Evolutionary conservation across 1,140 invertebrate species (phyloP), one percentile per base, ranked within the genome.

Genomic region (Trachymyrmex cornetzi): DNA sequence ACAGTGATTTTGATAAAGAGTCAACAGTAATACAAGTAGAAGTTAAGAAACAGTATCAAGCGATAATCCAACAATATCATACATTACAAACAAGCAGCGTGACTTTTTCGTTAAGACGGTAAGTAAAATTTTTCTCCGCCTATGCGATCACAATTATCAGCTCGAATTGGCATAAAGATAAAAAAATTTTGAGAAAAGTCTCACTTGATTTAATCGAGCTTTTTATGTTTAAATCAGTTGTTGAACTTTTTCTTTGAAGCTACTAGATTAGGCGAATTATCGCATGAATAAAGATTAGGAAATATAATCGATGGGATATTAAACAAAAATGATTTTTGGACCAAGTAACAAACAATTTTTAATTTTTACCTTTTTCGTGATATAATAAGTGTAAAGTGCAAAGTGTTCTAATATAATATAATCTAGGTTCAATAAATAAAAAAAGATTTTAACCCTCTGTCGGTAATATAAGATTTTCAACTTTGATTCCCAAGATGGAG

Each of bases 1-100:
- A 34, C 61, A 63, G 61, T 77, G 48, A 30, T 75, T 74, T 77
- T 44, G 64, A 61, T 81, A 81, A 86, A 44, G 24, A 75, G 9
- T 4, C 55, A 75, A 11, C 48, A 27, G 44, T 30, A 12, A 24
- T 24, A 14, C 74, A 30, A 44, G 11, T 9, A 53, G 1, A 53
- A 19, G 19, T 19, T 30, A 27, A 64, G n/a, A 27, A 27, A 24
- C n/a, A 38, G 3, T 48, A n/a, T 16, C 11, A 4, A 63, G 22
- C 11, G 6, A 27, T n/a, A 16, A 12, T 1, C 2, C 38, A n/a
- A 67, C 12, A 27, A 79, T 5, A 72, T 3, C 24, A 2, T 24
- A 16, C 22, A 19, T 22, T 14, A 27, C 34, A 16, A 30, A 22
- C 55, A 61, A 59, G 27, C 12, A 69, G 22, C 19, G 22, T 30